Base-by-base conservation (phyloP, 2,888 invertebrate species). In the Pachymerium ferrugineum region DNA sequence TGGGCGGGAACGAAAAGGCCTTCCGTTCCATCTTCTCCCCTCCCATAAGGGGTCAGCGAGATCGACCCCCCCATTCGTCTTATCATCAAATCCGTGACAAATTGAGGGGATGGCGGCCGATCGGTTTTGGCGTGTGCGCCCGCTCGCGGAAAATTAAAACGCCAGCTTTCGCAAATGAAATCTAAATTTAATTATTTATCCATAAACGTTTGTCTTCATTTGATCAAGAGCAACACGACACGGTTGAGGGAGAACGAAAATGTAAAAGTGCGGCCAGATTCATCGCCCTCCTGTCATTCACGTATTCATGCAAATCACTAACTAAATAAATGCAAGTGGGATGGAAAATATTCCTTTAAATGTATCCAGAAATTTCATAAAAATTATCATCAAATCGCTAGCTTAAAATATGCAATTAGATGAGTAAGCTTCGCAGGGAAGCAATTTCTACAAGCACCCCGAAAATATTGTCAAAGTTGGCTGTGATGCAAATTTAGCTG, bases 171-270 rank as follows among this genome's bases (percentile, higher is more conserved):
- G 28, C 22, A 19, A 62, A 62, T 62, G 62, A 62, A 62, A 62
- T 62, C 62, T 12, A 62, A 62, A 62, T 62, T 62, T 62, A 62
- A 62, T 62, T 62, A 62, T 62, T 62, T 62, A 19, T 28, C 62
- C 62, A 62, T 62, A 62, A 62, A 62, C 28, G 62, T 62, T 62
- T 62, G 62, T 62, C 62, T 19, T 28, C 19, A 25, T 25, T 62
- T 62, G 22, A 62, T 38, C 38, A 38, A 38, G 14, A 38, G 38
- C 38, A 38, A 38, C 38, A n/a, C 38, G 12, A 3, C 38, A 38
- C n/a, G 1, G 3, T n/a, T n/a, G 38, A 38, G 38, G 12, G 38
- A 6, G n/a, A 8, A 38, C 38, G 2, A 38, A 38, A 38, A 38
- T 38, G 38, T 38, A 33, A 38, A 38, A 38, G n/a, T 38, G 38